phyloP scores from a whole-genome alignment of 1,140 invertebrate genomes.

The Trichonephila clavata region DNA sequence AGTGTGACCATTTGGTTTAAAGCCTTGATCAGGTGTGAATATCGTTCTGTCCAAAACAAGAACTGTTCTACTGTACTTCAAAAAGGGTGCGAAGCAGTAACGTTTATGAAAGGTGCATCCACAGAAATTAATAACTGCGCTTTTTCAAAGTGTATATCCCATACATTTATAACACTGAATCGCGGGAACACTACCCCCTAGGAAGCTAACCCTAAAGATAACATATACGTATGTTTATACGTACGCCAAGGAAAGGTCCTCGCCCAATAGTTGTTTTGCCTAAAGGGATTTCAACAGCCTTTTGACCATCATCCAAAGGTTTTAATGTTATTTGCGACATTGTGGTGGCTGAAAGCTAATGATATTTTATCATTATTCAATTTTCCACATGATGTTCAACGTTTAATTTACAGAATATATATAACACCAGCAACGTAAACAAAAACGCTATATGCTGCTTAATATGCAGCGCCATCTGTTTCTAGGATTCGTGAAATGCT shows the following conservation, averaged over 20 bases:
- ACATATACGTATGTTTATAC: constrained; percentile 67
- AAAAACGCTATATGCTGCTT: constrained; percentile 69
- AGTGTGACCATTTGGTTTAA: too few relatives aligned
- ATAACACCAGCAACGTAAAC: constrained; percentile 72
- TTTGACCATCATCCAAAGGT: constrained; percentile 77
- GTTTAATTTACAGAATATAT: constrained; percentile 74
- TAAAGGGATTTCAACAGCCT: constrained; percentile 77
- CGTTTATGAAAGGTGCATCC: not conserved
- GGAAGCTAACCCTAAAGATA: constrained; percentile 4
- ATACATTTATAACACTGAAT: not conserved
- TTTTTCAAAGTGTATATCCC: not conserved
- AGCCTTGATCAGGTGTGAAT: too few relatives aligned
- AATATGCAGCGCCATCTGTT: constrained; percentile 67
- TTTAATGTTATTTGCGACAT: constrained; percentile 78
- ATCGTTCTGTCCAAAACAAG: too few relatives aligned
- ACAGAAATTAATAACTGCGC: not conserved
- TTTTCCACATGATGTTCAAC: not conserved
- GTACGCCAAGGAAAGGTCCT: constrained; percentile 78
- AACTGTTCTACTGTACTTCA: too few relatives aligned
- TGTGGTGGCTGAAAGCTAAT: not conserved
- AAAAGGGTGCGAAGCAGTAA: too few relatives aligned
- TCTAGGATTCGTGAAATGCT: not conserved
- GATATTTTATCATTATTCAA: constrained; percentile 55
- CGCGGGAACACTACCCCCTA: not conserved
- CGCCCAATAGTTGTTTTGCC: constrained; percentile 78